Evolutionary conservation across 2,113 vertebrate genomes (phyloP), one percentile per base, ranked within the genome.

Genomic region (Entomyzon cyanotis): DNA sequence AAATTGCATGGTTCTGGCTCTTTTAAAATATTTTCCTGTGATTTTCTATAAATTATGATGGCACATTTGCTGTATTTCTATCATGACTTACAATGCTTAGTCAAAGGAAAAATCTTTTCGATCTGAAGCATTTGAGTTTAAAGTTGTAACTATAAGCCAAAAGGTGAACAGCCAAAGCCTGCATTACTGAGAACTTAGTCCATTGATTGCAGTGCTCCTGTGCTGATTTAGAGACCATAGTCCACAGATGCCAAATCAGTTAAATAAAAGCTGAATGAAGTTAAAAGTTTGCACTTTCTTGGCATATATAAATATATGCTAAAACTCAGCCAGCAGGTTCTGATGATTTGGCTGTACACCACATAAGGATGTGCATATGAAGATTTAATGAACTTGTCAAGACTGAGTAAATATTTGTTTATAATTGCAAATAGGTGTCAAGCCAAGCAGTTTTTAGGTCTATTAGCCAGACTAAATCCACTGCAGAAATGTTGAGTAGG

Each of bases 321-420:
- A 46, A 87, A 96, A 96, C 85, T 35, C 65, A 90, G 28, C 62
- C 56, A 83, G 52, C 55, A 80, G 50, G 59, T 92, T 71, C 78
- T 87, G 74, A 60, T 31, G 7, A n/a, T 64, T 87, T 95, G 65
- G 12, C 67, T 91, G 33, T 23, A 58, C 2, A 13, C 5, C 68
- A 24, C 2, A 1, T 65, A 46, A 67, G 28, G 44, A 52, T 70
- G 81, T 22, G 10, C 44, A 56, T 8, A 7, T 41, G n/a, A 76
- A 94, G 37, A 73, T 70, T 90, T 94, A 94, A 90, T 76, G 44
- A 90, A 80, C 82, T 73, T 83, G 49, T 52, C 39, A 84, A 47
- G 65, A 79, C 20, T 55, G 25, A 75, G 39, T 86, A 87, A 95
- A 89, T 93, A 81, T 78, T 96, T 95, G 60, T 87, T 96, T 96